A percentile compares a stretch with the other conserved stretches of the same genome.
Conservation (phyloP, 2,113 vertebrate genomes). For the Delphinapterus leucas region DNA sequence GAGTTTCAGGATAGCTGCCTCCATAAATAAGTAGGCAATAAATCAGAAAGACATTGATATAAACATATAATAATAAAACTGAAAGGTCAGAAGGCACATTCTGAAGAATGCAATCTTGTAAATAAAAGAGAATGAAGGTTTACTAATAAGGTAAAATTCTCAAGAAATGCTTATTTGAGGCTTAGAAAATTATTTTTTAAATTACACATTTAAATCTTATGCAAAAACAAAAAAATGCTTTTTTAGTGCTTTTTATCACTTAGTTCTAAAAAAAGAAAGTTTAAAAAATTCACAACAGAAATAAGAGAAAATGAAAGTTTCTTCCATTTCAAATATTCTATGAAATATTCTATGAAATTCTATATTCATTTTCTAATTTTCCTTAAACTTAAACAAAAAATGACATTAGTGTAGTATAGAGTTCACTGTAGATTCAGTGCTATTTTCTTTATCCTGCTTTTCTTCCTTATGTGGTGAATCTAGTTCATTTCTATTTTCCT, state of each 20-base stretch:
- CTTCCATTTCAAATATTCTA: background rate
- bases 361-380: background rate
- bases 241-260: slow-evolving; percentile 5
- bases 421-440: background rate
- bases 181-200: slow-evolving; percentile 11
- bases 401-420: background rate
- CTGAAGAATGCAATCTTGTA: background rate
- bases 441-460: background rate
- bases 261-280: background rate
- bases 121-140: background rate
- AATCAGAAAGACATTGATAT: background rate
- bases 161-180: background rate
- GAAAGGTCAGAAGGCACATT: slow-evolving; percentile 26
- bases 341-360: background rate
- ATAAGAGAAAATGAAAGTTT: slow-evolving; percentile 20
- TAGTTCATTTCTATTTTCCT: background rate
- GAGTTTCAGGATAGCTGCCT: background rate
- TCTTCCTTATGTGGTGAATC: background rate
- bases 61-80: background rate
- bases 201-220: background rate
- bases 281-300: background rate
- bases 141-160: background rate
- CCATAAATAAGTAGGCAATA: background rate
- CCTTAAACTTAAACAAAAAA: background rate
- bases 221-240: slow-evolving; percentile 5